Base-by-base conservation (phyloP, 2,888 invertebrate species). In the Drosophila lacicola region DNA sequence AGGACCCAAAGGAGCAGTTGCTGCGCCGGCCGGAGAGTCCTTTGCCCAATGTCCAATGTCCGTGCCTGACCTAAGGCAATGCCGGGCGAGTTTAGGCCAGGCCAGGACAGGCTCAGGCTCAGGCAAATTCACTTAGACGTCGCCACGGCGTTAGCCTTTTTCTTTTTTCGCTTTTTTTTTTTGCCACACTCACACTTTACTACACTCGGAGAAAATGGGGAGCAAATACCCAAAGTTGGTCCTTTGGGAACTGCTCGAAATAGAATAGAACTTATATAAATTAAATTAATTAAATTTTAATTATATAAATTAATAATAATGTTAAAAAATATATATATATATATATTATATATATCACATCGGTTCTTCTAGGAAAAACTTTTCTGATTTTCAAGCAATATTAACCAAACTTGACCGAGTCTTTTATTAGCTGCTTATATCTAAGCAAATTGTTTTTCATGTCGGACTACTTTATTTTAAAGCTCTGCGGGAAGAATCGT, bases 1-100 rank as follows among this genome's bases (percentile, higher is more conserved):
- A 19, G 44, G 36, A 53, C 41, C 69, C 53, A 47, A 53, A 61
- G 80, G 58, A 67, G 55, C 73, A 50, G 73, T 56, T 64, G 51
- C 49, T 21, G 49, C 45, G 44, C 53, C 33, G 41, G 29, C 53
- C 42, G 42, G 36, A 41, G 42, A 36, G 37, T 56, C 49, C 37
- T 36, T 56, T 46, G 39, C 11, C 49, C 49, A 33, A n/a, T 61
- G 47, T 36, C 37, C 37, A 49, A 8, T 62, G 45, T 11, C 19
- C 44, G 55, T 78, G 70, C 83, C 86, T 85, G 85, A 85, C 85
- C 88, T 85, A 83, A 85, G 87, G 84, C 87, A 84, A 85, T 50
- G 70, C 62, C 51, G 42, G 33, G 19, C 54, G 56, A 45, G 61
- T 51, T 46, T 25, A 19, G 42, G 10, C 42, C 42, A 42, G 11